Evolutionary conservation across 37 sponge, comb jelly and placozoan species (phyloP).

Genomic region (Aphrocallistes beatrix): DNA sequence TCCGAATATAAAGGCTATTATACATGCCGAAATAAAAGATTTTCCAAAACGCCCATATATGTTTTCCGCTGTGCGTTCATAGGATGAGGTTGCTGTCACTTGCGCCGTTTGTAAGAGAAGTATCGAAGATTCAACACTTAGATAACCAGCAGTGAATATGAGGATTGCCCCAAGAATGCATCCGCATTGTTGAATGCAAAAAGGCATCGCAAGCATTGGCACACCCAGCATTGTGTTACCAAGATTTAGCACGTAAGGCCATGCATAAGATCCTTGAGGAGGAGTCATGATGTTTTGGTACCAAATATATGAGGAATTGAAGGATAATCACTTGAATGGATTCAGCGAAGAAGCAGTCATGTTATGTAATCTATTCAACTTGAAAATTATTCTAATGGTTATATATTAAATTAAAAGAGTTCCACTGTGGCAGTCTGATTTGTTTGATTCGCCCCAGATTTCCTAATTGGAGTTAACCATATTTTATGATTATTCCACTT

Average conservation of each 20-base stretch:
- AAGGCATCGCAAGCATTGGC: conserved; percentile 8
- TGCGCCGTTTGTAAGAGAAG: not conserved
- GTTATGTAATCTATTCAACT: too few relatives aligned
- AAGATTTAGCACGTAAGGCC: not conserved
- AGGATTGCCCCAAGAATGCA: not conserved
- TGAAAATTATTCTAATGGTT: too few relatives aligned
- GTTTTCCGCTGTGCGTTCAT: not conserved
- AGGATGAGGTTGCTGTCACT: not conserved
- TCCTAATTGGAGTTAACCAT: too few relatives aligned
- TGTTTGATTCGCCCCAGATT: too few relatives aligned
- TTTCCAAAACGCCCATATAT: conserved; percentile 5
- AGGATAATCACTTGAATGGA: too few relatives aligned
- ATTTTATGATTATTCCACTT: too few relatives aligned
- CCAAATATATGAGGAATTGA: too few relatives aligned
- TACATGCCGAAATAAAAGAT: not conserved
- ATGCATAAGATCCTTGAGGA: not conserved
- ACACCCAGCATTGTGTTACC: not conserved
- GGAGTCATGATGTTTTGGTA: too few relatives aligned
- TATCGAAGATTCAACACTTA: conserved; percentile 10
- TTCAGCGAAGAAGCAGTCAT: too few relatives aligned
- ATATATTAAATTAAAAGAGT: too few relatives aligned
- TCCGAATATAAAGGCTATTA: not conserved
- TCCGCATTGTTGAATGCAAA: conserved; percentile 8
- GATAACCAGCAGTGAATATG: not conserved
- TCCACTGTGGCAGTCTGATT: too few relatives aligned